Conservation (phyloP, 2,888 invertebrate species). For the Eristalis pertinax region DNA sequence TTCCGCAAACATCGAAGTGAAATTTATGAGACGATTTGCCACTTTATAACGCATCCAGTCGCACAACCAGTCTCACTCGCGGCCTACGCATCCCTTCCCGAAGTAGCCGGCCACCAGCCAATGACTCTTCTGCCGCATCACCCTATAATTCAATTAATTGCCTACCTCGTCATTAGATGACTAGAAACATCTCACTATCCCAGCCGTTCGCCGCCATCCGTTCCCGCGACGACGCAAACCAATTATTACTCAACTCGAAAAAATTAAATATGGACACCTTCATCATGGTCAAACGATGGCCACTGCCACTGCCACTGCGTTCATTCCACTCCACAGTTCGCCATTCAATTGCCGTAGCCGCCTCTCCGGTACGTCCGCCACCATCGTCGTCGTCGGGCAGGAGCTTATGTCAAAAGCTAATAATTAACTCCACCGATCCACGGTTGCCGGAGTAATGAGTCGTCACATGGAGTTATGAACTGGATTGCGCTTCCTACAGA, state of each 20-base stretch:
- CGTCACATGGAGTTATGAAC: slow-evolving; percentile 70
- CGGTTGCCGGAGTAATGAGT: slow-evolving; percentile 60
- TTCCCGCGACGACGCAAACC: slow-evolving; percentile 33
- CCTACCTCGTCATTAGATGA: slow-evolving; percentile 57
- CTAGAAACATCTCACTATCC: slow-evolving; percentile 61
- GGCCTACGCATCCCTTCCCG: background rate
- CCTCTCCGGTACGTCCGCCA: background rate
- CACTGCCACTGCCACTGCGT: slow-evolving; percentile 32
- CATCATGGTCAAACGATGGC: slow-evolving; percentile 38
- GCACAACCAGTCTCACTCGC: background rate
- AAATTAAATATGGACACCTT: slow-evolving; percentile 71
- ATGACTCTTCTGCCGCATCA: slow-evolving; percentile 35
- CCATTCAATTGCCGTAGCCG: slow-evolving; percentile 30
- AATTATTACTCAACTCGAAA: slow-evolving; percentile 65
- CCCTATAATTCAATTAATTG: slow-evolving; percentile 68
- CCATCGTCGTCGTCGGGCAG: no score
- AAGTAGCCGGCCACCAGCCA: background rate
- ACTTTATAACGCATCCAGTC: background rate
- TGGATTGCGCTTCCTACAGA: slow-evolving; percentile 58
- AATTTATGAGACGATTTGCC: background rate
- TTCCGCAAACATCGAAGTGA: background rate
- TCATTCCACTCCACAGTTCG: slow-evolving; percentile 43
- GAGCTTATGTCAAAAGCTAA: slow-evolving; percentile 61
- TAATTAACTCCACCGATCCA: slow-evolving; percentile 68
- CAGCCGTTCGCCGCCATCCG: background rate